A percentile compares a stretch with the other conserved stretches of the same genome.
These are phyloP conservation scores for Anguilla megastoma DNA, from an alignment of 2,797 vertebrate species.

Conservation along the genomic window DNA sequence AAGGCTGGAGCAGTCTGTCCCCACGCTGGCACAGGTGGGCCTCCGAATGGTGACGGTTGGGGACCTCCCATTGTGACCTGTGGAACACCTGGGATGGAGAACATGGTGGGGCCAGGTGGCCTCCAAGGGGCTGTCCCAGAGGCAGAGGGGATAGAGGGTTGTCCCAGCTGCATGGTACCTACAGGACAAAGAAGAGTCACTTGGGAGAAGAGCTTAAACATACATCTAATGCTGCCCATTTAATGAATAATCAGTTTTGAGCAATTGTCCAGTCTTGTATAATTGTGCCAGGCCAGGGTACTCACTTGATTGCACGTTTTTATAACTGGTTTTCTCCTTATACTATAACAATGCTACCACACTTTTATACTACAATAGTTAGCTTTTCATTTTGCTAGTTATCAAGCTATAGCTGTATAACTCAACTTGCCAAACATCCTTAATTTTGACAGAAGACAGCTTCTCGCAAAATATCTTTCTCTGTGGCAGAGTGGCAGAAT, in stretches of 20 bases:
- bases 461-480: background rate
- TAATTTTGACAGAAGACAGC: background rate
- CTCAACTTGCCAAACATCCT: background rate
- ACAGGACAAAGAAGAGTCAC: constrained; percentile 61
- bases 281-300: background rate
- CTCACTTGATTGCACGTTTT: background rate
- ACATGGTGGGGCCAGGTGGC: constrained; percentile 62
- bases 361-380: background rate
- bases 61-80: constrained; percentile 55
- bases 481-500: background rate
- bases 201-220: constrained; percentile 79
- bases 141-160: constrained; percentile 58
- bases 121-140: constrained; percentile 71
- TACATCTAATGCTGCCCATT: constrained; percentile 55
- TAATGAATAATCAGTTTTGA: background rate
- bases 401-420: background rate
- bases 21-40: constrained; percentile 74
- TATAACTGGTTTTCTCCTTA: background rate
- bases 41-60: constrained; percentile 66
- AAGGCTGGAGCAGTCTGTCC: constrained; percentile 71
- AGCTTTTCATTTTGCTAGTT: no score
- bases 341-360: background rate
- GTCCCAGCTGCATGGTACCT: constrained; percentile 76
- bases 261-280: background rate
- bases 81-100: constrained; percentile 64